Conservation (phyloP, 2,113 vertebrate species). For the Himantopus leucocephalus region DNA sequence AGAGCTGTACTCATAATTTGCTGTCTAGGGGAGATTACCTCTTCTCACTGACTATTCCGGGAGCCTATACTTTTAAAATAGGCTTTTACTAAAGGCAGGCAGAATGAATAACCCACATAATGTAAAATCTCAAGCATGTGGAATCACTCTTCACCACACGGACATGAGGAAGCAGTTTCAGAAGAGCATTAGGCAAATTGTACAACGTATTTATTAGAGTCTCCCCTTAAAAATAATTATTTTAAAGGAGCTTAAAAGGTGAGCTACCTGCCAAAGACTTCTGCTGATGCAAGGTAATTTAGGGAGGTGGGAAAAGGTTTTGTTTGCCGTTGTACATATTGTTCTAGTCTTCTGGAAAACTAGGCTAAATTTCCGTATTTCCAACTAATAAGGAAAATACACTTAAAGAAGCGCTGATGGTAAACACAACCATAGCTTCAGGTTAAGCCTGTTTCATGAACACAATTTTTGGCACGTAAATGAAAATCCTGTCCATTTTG, state of each 20-base stretch:
- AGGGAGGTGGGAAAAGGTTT: background rate
- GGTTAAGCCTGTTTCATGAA: background rate
- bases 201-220: background rate
- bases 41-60: background rate
- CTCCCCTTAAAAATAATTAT: background rate
- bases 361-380: background rate
- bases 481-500: background rate
- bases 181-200: background rate
- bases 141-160: background rate
- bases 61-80: background rate
- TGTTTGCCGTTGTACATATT: background rate
- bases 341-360: background rate
- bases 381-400: background rate
- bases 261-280: background rate
- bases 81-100: background rate
- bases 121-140: background rate
- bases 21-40: background rate
- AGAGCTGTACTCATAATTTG: background rate
- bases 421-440: background rate
- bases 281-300: background rate
- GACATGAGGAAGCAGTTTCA: background rate
- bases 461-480: background rate
- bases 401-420: background rate
- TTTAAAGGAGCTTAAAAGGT: background rate
- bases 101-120: background rate